phyloP scores from a whole-genome alignment of 1,140 invertebrate species.

The Cotesia typhae region DNA sequence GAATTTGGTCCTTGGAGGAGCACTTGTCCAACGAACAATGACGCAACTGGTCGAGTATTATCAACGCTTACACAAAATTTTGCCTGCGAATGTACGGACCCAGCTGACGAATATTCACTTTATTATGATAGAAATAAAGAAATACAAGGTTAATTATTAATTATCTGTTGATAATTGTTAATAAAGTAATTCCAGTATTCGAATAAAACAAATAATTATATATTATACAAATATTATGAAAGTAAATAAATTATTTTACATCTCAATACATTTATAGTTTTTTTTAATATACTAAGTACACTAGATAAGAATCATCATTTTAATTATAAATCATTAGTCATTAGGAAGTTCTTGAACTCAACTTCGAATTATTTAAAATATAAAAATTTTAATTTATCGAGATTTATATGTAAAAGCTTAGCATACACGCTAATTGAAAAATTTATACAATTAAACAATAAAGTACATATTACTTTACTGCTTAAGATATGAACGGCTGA shows the following conservation, averaged over 20 bases:
- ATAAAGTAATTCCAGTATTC: neutral
- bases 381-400: too few species aligned
- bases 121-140: conserved; percentile 99
- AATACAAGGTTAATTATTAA: conserved; percentile 93
- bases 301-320: too few species aligned
- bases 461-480: too few species aligned
- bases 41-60: conserved; percentile 98
- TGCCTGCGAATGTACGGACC: conserved; percentile 86
- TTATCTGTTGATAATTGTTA: neutral
- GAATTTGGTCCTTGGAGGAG: conserved; percentile 93
- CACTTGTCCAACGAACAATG: conserved; percentile 91
- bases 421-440: too few species aligned
- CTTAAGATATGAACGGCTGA: too few species aligned
- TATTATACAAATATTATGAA: neutral
- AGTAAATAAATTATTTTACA: neutral
- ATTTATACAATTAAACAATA: too few species aligned
- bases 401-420: too few species aligned
- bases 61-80: conserved; percentile 94
- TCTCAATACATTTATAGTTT: too few species aligned
- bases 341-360: too few species aligned
- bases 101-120: conserved; percentile 98
- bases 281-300: too few species aligned
- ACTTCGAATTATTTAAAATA: too few species aligned
- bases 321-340: too few species aligned
- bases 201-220: neutral